These are phyloP conservation scores for Catamblyrhynchus diadema DNA, from an alignment of 2,797 vertebrate species.

Conservation along the genomic window DNA sequence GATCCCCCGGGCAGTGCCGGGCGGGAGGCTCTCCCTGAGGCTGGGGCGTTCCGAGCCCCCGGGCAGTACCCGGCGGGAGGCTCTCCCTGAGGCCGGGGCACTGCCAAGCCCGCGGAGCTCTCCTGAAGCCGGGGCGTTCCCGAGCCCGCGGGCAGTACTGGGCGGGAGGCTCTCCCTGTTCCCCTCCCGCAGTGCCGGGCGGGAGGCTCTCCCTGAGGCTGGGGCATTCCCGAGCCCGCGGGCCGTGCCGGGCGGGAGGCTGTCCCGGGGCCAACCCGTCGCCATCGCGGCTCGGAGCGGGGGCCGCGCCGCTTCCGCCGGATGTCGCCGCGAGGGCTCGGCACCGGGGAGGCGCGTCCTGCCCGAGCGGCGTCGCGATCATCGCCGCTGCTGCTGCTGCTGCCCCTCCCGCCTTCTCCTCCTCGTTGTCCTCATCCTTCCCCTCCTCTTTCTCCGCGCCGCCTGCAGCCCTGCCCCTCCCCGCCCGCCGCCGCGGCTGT, in stretches of 20 bases:
- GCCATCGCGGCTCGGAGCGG: neutral
- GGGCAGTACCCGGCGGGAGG: too few species aligned
- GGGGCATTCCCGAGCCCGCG: neutral
- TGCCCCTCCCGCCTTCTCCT: neutral
- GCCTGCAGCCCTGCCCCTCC: neutral
- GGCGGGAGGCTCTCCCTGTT: too few species aligned
- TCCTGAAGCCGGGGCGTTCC: too few species aligned
- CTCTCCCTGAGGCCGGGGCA: too few species aligned
- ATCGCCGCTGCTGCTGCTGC: neutral
- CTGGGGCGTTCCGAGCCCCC: neutral
- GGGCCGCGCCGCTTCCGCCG: conserved; percentile 42
- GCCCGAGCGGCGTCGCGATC: neutral
- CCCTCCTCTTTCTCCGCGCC: neutral
- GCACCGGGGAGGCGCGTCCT: neutral
- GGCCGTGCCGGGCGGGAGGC: neutral
- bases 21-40: neutral
- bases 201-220: too few species aligned
- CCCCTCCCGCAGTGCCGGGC: too few species aligned
- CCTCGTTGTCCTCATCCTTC: neutral
- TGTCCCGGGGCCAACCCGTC: neutral
- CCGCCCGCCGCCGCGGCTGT: neutral
- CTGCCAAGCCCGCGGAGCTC: too few species aligned
- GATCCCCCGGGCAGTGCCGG: too few species aligned
- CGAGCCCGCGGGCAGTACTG: too few species aligned
- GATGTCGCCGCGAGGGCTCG: conserved; percentile 35